Evolutionary conservation across 2,113 vertebrate genomes (phyloP).

Genomic region (Mustelus asterias): DNA sequence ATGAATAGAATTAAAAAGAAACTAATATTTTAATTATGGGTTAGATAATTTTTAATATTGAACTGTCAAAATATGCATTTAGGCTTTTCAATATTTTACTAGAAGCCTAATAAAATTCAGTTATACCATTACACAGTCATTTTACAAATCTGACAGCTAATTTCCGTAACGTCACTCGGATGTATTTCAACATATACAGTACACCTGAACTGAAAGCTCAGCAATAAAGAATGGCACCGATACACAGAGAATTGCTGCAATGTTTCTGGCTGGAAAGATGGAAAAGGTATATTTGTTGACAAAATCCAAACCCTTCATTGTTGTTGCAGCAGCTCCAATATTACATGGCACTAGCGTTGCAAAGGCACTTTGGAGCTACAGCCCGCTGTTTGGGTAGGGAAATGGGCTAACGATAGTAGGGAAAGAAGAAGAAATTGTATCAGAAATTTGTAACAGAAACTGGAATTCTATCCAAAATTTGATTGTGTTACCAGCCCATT

Average conservation of each 20-base stretch:
- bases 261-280: not conserved
- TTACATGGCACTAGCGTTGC: not conserved
- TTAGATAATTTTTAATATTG: not conserved
- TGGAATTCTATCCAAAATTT: not conserved
- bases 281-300: not conserved
- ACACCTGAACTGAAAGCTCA: not conserved
- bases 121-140: not conserved
- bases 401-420: not conserved
- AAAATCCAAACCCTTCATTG: not conserved
- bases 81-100: conserved; percentile 18
- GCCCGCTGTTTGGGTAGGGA: not conserved
- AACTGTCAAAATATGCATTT: not conserved
- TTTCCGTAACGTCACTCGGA: not conserved
- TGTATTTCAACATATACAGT: not conserved
- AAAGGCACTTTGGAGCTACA: not conserved
- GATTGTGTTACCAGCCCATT: not conserved
- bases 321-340: not conserved
- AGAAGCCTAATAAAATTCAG: not conserved
- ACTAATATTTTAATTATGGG: not conserved
- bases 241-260: not conserved
- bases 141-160: conserved; percentile 23
- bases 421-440: not conserved
- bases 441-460: not conserved
- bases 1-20: conserved; percentile 17
- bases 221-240: not conserved